Evolutionary conservation across 2,113 vertebrate species (phyloP).

Genomic region (Corythaeola cristata): DNA sequence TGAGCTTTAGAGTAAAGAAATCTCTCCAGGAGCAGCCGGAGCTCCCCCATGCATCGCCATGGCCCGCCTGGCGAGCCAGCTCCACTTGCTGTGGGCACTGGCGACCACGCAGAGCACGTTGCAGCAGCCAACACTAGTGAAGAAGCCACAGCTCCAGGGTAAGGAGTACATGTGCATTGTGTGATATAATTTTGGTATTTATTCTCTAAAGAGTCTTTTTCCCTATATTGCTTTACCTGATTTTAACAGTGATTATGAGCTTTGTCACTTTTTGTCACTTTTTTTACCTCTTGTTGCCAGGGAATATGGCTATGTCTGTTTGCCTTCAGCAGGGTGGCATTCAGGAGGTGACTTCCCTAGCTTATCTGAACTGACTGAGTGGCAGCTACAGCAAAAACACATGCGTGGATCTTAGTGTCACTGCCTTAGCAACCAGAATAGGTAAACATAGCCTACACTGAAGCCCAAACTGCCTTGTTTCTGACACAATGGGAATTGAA

Average conservation of each 20-base stretch:
- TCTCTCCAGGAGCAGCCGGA: neutral
- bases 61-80: neutral
- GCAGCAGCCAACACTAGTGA: neutral
- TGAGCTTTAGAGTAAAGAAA: neutral
- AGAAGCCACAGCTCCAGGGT: neutral
- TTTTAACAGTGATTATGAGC: neutral
- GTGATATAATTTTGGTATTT: neutral
- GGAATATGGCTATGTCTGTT: too few species aligned
- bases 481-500: neutral
- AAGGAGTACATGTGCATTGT: neutral
- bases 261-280: neutral
- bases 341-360: neutral
- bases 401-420: neutral
- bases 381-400: neutral
- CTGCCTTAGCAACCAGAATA: neutral
- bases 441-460: fast-evolving
- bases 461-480: neutral
- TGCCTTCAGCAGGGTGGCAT: neutral
- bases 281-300: neutral
- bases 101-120: neutral
- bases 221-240: neutral
- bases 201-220: neutral
- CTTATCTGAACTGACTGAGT: neutral
- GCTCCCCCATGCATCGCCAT: fast-evolving
- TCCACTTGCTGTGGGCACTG: neutral